Evolutionary conservation across 2,113 vertebrate species (phyloP).

Genomic region (Ia io): DNA sequence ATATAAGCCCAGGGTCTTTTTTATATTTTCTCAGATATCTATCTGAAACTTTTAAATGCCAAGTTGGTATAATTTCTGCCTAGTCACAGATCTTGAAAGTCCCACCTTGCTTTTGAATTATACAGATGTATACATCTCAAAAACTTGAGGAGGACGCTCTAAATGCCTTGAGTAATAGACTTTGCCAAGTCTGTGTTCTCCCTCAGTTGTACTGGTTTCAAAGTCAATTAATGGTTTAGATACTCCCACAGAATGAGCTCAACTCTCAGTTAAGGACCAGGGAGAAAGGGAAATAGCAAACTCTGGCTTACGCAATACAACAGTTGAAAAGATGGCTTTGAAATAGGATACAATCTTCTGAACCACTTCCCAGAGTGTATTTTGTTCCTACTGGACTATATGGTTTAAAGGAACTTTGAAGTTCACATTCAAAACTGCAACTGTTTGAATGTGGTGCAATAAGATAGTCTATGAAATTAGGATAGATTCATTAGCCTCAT

Average conservation of each 20-base stretch:
- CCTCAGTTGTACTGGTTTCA: background rate
- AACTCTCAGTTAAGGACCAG: background rate
- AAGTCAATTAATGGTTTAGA: background rate
- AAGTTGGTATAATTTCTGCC: background rate
- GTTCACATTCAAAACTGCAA: slow-evolving; percentile 42
- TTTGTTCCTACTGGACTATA: background rate
- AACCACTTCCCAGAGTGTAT: slow-evolving; percentile 9
- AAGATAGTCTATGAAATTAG: slow-evolving; percentile 66
- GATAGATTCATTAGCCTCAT: background rate
- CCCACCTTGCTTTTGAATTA: background rate
- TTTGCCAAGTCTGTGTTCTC: background rate
- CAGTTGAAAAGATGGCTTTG: slow-evolving; percentile 47
- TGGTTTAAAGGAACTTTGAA: slow-evolving; percentile 42
- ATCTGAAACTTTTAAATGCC: background rate
- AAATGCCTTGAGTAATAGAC: background rate
- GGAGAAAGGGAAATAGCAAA: background rate
- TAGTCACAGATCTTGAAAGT: background rate
- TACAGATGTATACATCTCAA: background rate
- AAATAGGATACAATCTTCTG: slow-evolving; percentile 41
- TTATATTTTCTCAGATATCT: background rate
- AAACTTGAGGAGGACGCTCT: background rate
- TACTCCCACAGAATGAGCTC: background rate
- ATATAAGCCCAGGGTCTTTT: background rate
- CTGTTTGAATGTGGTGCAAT: slow-evolving; percentile 51
- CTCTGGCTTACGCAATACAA: background rate